These are phyloP conservation scores for Papilio polyxenes DNA, from an alignment of 1,140 invertebrate genomes.

Conservation along the genomic window DNA sequence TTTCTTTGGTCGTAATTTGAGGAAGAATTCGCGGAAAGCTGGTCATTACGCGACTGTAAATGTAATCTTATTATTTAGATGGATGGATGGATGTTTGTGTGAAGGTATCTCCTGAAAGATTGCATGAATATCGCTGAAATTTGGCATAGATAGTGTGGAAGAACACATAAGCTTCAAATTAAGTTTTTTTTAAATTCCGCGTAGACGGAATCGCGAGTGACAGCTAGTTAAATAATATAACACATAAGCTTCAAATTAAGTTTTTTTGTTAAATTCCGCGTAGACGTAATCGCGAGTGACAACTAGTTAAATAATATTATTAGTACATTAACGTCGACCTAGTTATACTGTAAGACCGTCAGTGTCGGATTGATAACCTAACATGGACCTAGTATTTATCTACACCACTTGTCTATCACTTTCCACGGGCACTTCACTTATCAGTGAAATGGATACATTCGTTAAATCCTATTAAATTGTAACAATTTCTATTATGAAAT, in stretches of 20 bases:
- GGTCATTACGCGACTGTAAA: background rate
- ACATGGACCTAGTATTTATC: slow-evolving; percentile 50
- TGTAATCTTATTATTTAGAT: background rate
- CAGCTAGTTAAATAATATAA: background rate
- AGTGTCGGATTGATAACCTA: slow-evolving; percentile 50
- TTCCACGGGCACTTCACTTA: slow-evolving; percentile 41
- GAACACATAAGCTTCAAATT: too few species aligned
- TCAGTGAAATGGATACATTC: slow-evolving; percentile 33
- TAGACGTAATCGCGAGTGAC: too few species aligned
- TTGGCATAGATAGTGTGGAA: too few species aligned
- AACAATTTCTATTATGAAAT: background rate
- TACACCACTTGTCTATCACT: slow-evolving; percentile 53
- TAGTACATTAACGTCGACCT: slow-evolving; percentile 26
- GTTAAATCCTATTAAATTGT: slow-evolving; percentile 22
- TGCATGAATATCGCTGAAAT: too few species aligned
- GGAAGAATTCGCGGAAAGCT: background rate
- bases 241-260: too few species aligned
- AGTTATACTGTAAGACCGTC: slow-evolving; percentile 40
- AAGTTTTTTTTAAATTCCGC: too few species aligned
- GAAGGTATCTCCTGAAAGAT: too few species aligned
- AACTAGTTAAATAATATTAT: background rate
- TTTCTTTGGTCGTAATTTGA: background rate
- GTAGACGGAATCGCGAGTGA: too few species aligned
- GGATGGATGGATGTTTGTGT: too few species aligned
- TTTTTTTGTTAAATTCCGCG: too few species aligned